Conservation (phyloP, 1,140 invertebrate species). For the Drosophila nannoptera region DNA sequence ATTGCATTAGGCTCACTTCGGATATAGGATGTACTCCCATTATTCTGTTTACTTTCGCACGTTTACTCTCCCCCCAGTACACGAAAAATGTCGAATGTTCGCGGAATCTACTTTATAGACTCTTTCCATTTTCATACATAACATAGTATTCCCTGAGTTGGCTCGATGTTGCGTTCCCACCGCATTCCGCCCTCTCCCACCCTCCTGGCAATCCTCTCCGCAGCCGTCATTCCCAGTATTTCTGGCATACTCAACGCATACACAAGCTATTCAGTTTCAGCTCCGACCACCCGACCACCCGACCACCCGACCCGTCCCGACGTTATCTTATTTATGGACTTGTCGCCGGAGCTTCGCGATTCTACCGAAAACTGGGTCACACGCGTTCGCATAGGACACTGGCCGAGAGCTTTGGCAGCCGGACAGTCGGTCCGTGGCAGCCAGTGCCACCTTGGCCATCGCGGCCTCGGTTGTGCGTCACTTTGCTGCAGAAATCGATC, state of each 20-base stretch:
- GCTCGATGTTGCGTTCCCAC: too few species aligned
- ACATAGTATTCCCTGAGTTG: too few species aligned
- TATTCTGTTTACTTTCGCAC: too few species aligned
- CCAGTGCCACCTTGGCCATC: not conserved
- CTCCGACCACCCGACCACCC: constrained; percentile 29
- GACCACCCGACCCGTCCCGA: constrained; percentile 29
- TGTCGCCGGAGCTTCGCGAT: constrained; percentile 38
- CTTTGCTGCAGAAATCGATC: constrained; percentile 29
- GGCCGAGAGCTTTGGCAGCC: not conserved
- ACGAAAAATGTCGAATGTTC: too few species aligned
- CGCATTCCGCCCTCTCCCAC: too few species aligned
- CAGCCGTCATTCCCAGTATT: too few species aligned
- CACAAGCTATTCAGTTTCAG: constrained; percentile 46
- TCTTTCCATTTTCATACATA: too few species aligned
- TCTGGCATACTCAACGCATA: constrained; percentile 8
- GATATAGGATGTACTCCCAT: too few species aligned
- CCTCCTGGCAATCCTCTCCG: too few species aligned
- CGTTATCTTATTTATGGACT: constrained; percentile 72
- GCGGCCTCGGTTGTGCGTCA: constrained; percentile 8
- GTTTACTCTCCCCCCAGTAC: too few species aligned
- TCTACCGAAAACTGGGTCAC: constrained; percentile 57
- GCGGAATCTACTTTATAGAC: too few species aligned
- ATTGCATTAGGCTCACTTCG: too few species aligned
- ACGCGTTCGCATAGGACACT: constrained; percentile 41
- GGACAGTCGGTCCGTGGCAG: not conserved